Base-by-base conservation (phyloP, 2,888 invertebrate species). In the Athalia cordata region DNA sequence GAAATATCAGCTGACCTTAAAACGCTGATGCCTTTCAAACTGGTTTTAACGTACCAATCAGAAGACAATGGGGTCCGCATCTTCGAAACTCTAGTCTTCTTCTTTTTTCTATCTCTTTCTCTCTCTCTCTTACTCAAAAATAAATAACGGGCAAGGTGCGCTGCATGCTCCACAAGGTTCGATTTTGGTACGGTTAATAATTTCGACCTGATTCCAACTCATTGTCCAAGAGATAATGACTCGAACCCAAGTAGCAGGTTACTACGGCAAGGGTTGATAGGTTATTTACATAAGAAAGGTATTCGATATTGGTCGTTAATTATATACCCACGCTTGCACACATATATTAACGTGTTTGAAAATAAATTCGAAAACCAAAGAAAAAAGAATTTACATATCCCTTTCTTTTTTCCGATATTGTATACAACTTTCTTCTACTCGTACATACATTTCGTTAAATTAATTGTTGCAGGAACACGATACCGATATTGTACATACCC, bases 251-350 rank as follows among this genome's bases (percentile, higher is more conserved):
- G 50, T 68, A 49, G 57, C 68, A 72, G 78, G 62, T 78, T 64
- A 29, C 29, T 29, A 74, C 50, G 61, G 65, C 52, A 72, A 78
- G 77, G 77, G 77, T 78, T 78, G 70, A 78, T 72, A 47, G 72
- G 65, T 52, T 78, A 78, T 74, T 78, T 74, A 78, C 78, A 78
- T 74, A 64, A 78, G 74, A 78, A 57, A 55, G 64, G 66, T 70
- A 11, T 13, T 6, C 13, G 72, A 13, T 72, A 59, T 59, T 72
- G 72, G 8, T 13, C 59, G 47, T 72, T 72, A 72, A 72, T 72
- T 72, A 55, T 72, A 55, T 68, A 68, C 55, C 52, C 43, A 68
- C 68, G 52, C 68, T 49, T 67, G 55, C 66, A n/a, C 49, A 7
- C 6, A 64, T 45, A 64, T 45, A 64, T 15, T 5, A 4, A 59